Base-by-base conservation (phyloP, 2,113 vertebrate species). In the Neoarius graeffei region DNA sequence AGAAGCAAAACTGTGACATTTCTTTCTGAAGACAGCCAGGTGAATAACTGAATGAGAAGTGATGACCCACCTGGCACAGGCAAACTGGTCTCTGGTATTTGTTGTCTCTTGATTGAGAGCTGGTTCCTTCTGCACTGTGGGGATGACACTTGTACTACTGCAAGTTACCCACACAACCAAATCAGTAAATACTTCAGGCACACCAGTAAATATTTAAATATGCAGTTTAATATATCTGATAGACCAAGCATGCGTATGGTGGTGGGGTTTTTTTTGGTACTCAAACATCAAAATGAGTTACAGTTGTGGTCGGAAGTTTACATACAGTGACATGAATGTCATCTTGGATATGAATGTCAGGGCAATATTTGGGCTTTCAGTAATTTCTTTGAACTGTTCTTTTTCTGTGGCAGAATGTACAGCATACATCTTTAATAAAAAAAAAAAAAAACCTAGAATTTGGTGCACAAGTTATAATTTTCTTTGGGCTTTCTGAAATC, bases 21-120 rank as follows among this genome's bases (percentile, higher is more conserved):
- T 85, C 19, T 57, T 35, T 42, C 7, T 6, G 20, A 35, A 73
- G 4, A 17, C 5, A 74, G 11, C 4, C 10, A 77, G 20, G 10
- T 14, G 48, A 56, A 56, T 27, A 57, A 82, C 23, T 35, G 2
- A 71, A 57, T 19, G 19, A 6, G 59, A 64, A 30, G 11, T 11
- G 2, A 10, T 59, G 35, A 88, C 91, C 89, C 62, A 94, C 95
- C 92, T 90, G 8, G 89, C 82, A 88, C 92, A 93, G 74, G 74
- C 79, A 48, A 59, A 4, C 25, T 92, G 87, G 8, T 92, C 87
- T n/a, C 89, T 77, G 7, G 25, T 84, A 52, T 54, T 89, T n/a
- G 54, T 52, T 27, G 59, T 50, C 56, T 84, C 56, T 42, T 88
- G 73, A 23, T 35, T 35, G 57, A 83, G 27, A 80, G 67, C 20